Base-by-base conservation (phyloP, 2,797 vertebrate species). In the Sebastes hopkinsi region DNA sequence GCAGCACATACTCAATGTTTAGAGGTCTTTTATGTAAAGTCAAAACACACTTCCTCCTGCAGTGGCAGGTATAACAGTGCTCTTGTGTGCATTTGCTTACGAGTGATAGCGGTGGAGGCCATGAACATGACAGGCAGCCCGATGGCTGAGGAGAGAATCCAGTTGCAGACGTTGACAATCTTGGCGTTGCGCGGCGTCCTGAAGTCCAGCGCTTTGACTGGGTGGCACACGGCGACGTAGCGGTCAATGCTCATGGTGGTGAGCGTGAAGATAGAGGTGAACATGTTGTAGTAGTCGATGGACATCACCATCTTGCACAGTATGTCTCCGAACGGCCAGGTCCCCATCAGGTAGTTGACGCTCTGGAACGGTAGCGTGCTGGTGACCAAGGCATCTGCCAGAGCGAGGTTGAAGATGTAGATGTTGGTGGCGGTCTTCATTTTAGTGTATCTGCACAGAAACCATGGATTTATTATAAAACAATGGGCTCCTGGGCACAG, bases 371-470 rank as follows among this genome's bases (percentile, higher is more conserved):
- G 99, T 32, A 99, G 95, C 2, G 99, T 99, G 79, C 98, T 99
- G 78, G 99, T 99, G 25, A 97, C 98, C 88, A 99, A 89, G 64
- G 98, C 96, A 75, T 99, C 99, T 8, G 99, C 99, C 89, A 99
- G 79, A 9, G 98, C 99, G 36, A 99, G 96, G 94, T 99, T 99
- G 90, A 99, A 99, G 93, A 99, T 99, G 86, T 99, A 99, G 95
- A 99, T 99, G 92, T 99, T 99, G 93, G 98, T 99, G 67, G 99
- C 99, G 0, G 99, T 99, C 95, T 99, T 99, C 99, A 99, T 99
- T 95, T 99, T 99, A 2, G 99, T 99, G 92, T 99, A 99, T 90
- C 98, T 99, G 92, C 27, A 65, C 4, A 73, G 18, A 82, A 54
- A 66, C 8, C 20, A 81, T 1, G 3, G 27, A 32, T 23, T 62